Base-by-base conservation (phyloP, 2,888 invertebrate species). In the Gryllus longicercus region DNA sequence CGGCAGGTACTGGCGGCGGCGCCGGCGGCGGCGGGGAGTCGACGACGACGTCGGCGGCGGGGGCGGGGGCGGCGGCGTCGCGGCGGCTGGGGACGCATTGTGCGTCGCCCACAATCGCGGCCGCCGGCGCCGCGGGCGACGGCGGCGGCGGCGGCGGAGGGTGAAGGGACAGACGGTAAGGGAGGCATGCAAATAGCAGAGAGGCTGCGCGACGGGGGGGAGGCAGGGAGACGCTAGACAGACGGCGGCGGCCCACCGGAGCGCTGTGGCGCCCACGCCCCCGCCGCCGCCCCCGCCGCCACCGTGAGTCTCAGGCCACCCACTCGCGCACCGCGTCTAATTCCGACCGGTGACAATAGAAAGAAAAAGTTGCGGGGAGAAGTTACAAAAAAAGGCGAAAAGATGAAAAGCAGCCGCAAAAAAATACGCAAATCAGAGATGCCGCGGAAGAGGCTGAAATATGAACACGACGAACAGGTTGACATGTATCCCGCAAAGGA, bases 31-130 rank as follows among this genome's bases (percentile, higher is more conserved):
- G 14, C n/a, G n/a, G 49, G 14, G 49, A 18, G 78, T 25, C 18
- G n/a, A n/a, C 78, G n/a, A 14, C 16, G 78, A 50, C 78, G 78
- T n/a, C 50, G 77, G n/a, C 14, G 78, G 18, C 21, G 78, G 21
- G 10, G 50, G 78, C 49, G 78, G 50, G 10, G 63, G 63, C 4
- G 63, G n/a, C 63, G n/a, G 63, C 14, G n/a, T 18, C n/a, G n/a
- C 63, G 63, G 63, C 63, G 63, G 63, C 14, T 14, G 63, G 16
- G 63, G n/a, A 63, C 63, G 16, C n/a, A 63, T 63, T 63, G 63
- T n/a, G 63, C 63, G n/a, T 63, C n/a, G 16, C 63, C 63, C 63
- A 63, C 63, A 63, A 63, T 63, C 63, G 63, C n/a, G 63, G n/a
- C 63, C n/a, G 63, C 63, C 63, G 63, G 63, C 63, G 63, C 63